phyloP scores from a whole-genome alignment of 2,888 invertebrate genomes.

The Strigamia maritima region DNA sequence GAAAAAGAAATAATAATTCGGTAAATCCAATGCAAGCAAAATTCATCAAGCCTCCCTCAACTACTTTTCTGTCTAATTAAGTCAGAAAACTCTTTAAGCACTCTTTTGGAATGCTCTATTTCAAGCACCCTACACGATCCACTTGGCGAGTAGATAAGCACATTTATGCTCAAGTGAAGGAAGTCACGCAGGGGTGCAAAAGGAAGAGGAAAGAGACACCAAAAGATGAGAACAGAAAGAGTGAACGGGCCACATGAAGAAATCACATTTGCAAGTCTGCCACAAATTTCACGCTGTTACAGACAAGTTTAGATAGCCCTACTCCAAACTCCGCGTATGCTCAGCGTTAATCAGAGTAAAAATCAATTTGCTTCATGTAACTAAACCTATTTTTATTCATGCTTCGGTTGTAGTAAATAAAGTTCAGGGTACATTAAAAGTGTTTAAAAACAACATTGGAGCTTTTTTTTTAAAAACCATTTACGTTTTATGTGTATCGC shows the following conservation, averaged over 20 bases:
- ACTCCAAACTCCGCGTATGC: not conserved
- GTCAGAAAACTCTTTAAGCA: slow-evolving; percentile 27
- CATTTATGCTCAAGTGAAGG: slow-evolving; percentile 24
- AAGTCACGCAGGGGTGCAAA: slow-evolving; percentile 27
- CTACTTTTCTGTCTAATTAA: slow-evolving; percentile 27
- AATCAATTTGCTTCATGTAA: not conserved
- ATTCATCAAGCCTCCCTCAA: slow-evolving; percentile 2
- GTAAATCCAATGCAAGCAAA: slow-evolving; percentile 10
- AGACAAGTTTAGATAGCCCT: slow-evolving; percentile 1
- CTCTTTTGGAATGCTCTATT: slow-evolving; percentile 29
- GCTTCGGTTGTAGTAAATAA: not conserved
- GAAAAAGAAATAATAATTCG: not conserved
- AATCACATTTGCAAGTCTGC: slow-evolving; percentile 29
- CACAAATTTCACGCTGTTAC: slow-evolving; percentile 17
- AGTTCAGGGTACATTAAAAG: not conserved
- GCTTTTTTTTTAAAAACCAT: not conserved
- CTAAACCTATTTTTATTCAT: not conserved
- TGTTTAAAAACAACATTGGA: not conserved
- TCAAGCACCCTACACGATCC: slow-evolving; percentile 29
- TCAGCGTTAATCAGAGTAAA: slow-evolving; percentile 10
- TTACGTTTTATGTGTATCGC: not conserved
- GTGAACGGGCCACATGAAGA: slow-evolving; percentile 8
- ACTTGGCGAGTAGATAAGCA: slow-evolving; percentile 19
- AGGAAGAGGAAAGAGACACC: slow-evolving; percentile 19
- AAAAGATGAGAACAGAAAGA: slow-evolving; percentile 9